Conservation (phyloP, 2,797 vertebrate species). For the Discoglossus pictus region DNA sequence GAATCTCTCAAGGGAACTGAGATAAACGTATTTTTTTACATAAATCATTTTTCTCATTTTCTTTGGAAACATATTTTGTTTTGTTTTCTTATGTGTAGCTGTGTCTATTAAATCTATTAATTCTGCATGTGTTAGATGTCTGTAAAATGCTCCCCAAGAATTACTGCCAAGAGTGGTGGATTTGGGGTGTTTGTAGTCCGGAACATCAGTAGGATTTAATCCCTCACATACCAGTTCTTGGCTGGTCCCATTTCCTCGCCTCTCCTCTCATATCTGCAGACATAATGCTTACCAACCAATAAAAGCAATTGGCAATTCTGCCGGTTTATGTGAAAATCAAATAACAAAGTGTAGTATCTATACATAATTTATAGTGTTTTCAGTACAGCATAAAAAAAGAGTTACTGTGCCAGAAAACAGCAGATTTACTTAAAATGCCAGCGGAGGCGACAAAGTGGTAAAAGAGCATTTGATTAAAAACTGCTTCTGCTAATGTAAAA, state of each 20-base stretch:
- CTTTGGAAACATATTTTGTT: no score
- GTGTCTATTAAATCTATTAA: not conserved
- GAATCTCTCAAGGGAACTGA: no score
- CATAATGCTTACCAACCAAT: conserved; percentile 44
- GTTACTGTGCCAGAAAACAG: conserved; percentile 36
- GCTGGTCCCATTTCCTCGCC: conserved; percentile 20
- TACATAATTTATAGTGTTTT: conserved; percentile 49
- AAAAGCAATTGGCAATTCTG: conserved; percentile 40
- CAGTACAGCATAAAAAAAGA: conserved; percentile 34
- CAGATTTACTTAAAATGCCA: conserved; percentile 34
- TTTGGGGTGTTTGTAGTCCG: no score
- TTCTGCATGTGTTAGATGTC: no score
- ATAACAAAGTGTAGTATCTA: conserved; percentile 48
- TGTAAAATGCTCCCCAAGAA: no score
- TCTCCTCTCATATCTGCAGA: conserved; percentile 11
- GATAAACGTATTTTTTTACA: no score
- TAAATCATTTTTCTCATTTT: no score
- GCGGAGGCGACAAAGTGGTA: conserved; percentile 20
- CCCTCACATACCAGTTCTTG: no score
- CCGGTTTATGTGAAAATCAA: conserved; percentile 48
- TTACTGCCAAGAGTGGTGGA: no score
- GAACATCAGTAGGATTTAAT: no score
- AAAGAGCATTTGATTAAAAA: conserved; percentile 19
- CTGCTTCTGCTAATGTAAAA: not conserved
- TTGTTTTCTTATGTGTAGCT: not conserved